A percentile compares a stretch with the other conserved stretches of the same genome.
These are phyloP conservation scores for Polylopha cassiicola DNA, from an alignment of 2,888 invertebrate species.

Conservation along the genomic window DNA sequence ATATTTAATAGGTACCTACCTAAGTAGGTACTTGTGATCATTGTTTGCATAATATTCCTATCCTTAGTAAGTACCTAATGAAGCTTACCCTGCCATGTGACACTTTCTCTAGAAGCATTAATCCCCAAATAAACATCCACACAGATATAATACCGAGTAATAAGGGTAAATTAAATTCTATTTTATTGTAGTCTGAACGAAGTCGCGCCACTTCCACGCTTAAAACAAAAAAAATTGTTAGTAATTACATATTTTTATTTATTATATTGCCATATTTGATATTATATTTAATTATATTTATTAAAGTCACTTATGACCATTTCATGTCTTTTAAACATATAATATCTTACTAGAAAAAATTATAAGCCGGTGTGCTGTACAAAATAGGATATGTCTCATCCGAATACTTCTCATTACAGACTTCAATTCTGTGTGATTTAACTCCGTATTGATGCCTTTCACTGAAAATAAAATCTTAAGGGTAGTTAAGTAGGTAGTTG, in stretches of 20 bases:
- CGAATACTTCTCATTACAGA: conserved; percentile 54
- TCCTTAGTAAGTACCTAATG: too few relatives aligned
- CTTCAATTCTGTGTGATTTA: conserved; percentile 31
- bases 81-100: conserved; percentile 45
- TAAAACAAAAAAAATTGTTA: conserved; percentile 26
- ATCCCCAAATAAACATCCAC: conserved; percentile 52
- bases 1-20: too few relatives aligned
- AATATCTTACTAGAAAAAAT: conserved; percentile 66
- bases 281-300: too few relatives aligned
- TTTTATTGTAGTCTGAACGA: conserved; percentile 37
- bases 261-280: too few relatives aligned
- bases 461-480: conserved; percentile 4
- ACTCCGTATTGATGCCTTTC: conserved; percentile 15
- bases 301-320: too few relatives aligned
- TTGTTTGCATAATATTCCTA: too few relatives aligned
- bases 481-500: background rate
- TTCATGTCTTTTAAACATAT: too few relatives aligned
- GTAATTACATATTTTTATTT: too few relatives aligned
- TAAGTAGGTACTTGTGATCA: too few relatives aligned
- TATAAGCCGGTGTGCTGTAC: conserved; percentile 56
- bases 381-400: conserved; percentile 54
- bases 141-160: conserved; percentile 34
- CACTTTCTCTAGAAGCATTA: conserved; percentile 48
- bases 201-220: conserved; percentile 54
- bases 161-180: conserved; percentile 41